Conservation (phyloP, 2,113 vertebrate genomes). For the Poicephalus meyeri region DNA sequence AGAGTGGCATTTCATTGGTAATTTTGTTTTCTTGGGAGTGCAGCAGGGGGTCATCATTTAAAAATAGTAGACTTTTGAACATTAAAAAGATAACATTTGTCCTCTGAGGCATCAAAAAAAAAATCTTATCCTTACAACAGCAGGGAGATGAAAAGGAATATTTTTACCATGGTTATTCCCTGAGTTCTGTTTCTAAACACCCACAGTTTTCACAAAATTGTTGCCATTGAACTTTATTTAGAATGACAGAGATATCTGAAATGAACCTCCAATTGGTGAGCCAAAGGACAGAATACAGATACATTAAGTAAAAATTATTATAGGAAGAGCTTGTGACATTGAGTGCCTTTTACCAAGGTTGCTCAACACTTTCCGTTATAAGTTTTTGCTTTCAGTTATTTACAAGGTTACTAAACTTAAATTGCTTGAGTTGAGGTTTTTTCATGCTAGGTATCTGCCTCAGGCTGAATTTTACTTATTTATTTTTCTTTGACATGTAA, state of each 20-base stretch:
- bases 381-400: not conserved
- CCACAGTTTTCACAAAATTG: not conserved
- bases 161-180: not conserved
- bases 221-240: constrained; percentile 10
- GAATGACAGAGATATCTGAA: constrained; percentile 20
- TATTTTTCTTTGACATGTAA: not conserved
- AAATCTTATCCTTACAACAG: not conserved
- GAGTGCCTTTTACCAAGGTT: not conserved
- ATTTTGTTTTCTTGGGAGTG: not conserved
- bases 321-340: not conserved
- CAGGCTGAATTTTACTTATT: not conserved
- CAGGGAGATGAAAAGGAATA: not conserved
- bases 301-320: not conserved
- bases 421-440: not conserved
- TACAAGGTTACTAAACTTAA: not conserved
- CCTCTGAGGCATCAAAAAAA: not conserved
- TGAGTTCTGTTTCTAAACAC: not conserved
- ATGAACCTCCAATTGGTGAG: not conserved
- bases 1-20: not conserved
- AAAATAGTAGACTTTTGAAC: not conserved
- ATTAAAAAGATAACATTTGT: not conserved
- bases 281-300: not conserved
- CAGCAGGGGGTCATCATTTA: not conserved
- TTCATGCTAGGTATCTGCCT: not conserved
- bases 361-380: not conserved